Percentiles rank a stretch among this genome's conserved stretches.
phyloP scores from a whole-genome alignment of 2,113 vertebrate genomes.

The Epinephelus lanceolatus region DNA sequence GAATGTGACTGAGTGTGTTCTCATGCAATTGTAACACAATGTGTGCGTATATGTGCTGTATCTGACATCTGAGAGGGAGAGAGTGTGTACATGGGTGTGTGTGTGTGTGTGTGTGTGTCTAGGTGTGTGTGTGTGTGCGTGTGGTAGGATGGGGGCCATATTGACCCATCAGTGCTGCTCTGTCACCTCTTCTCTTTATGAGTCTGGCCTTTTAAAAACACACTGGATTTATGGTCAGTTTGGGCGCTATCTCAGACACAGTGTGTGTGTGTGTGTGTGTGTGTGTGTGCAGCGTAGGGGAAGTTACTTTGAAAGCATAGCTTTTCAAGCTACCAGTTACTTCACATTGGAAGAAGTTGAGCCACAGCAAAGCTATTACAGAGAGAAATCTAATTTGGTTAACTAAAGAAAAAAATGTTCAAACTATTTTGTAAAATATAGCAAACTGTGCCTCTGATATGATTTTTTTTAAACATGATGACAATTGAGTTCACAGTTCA shows the following conservation, averaged over 20 bases:
- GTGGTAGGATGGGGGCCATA: slow-evolving; percentile 45
- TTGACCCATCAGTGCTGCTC: slow-evolving; percentile 73
- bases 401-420: too few relatives aligned
- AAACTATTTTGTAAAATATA: too few relatives aligned
- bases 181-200: slow-evolving; percentile 77
- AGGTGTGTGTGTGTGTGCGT: slow-evolving; percentile 21
- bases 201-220: slow-evolving; percentile 79
- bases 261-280: slow-evolving; percentile 34
- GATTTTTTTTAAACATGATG: too few relatives aligned
- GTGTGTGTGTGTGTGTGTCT: slow-evolving; percentile 18
- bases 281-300: neutral
- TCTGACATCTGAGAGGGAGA: neutral
- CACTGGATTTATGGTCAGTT: slow-evolving; percentile 76
- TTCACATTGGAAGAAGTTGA: too few relatives aligned
- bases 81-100: neutral
- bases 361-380: too few relatives aligned
- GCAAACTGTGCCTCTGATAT: too few relatives aligned
- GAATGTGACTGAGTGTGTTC: slow-evolving; percentile 37
- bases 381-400: too few relatives aligned
- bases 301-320: too few relatives aligned
- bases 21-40: slow-evolving; percentile 40
- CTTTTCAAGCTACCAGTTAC: too few relatives aligned
- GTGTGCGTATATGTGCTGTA: neutral
- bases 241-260: slow-evolving; percentile 58
- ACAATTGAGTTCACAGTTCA: too few relatives aligned